Conservation (phyloP, 2,797 vertebrate species). For the Vespertilio murinus region DNA sequence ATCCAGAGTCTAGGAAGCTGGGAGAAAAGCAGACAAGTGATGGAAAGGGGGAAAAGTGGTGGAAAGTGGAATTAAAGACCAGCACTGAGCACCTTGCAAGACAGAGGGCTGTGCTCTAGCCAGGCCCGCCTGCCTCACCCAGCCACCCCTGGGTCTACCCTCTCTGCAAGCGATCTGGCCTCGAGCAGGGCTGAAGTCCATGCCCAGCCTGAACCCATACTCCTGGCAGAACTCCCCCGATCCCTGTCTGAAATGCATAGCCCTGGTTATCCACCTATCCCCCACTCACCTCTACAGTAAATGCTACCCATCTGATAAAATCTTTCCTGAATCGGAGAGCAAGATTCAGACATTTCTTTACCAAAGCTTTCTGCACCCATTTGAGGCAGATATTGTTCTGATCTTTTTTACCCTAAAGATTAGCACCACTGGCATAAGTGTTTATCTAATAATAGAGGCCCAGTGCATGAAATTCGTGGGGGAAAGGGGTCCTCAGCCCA, state of each 20-base stretch:
- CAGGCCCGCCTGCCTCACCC: background rate
- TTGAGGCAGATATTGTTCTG: background rate
- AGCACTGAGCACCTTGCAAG: no score
- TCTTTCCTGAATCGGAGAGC: background rate
- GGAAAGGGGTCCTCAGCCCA: no score
- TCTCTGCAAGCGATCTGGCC: background rate
- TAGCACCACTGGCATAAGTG: background rate
- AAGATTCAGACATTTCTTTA: background rate
- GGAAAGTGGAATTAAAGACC: background rate
- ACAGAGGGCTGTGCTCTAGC: background rate
- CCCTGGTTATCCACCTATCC: background rate
- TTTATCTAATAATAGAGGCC: background rate
- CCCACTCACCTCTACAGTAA: background rate
- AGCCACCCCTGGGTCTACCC: background rate
- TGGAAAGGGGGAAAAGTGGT: no score
- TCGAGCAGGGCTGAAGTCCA: background rate
- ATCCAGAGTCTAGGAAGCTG: background rate
- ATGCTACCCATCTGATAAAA: background rate
- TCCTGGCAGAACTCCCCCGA: background rate
- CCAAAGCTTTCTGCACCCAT: background rate
- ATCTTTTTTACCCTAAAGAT: background rate
- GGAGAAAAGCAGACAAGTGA: background rate
- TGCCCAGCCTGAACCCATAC: rapidly evolving
- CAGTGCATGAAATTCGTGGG: no score
- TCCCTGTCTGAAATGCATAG: background rate